Evolutionary conservation across 2,113 vertebrate genomes (phyloP).

Genomic region (Burhinus bistriatus): DNA sequence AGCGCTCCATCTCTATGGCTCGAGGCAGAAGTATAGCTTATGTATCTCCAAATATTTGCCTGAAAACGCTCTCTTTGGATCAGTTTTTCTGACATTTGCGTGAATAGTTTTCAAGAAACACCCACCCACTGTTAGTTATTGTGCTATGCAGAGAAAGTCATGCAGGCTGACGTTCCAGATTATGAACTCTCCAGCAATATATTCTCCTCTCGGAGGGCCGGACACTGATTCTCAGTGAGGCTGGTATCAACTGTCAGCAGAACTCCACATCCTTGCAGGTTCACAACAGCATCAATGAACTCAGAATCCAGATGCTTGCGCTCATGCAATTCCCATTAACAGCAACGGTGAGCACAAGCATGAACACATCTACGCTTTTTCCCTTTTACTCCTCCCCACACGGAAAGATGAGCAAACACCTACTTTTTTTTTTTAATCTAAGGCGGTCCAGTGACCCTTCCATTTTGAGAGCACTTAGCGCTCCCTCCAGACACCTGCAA

Average conservation of each 20-base stretch:
- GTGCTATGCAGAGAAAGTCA: neutral
- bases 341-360: neutral
- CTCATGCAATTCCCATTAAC: neutral
- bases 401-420: neutral
- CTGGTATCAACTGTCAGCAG: neutral
- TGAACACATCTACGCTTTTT: neutral
- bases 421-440: neutral
- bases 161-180: neutral
- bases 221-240: neutral
- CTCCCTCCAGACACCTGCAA: neutral
- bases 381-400: neutral
- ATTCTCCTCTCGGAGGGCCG: neutral
- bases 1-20: neutral
- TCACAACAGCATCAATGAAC: rapidly evolving
- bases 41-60: constrained; percentile 36
- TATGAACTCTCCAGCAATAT: neutral
- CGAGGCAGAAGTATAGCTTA: neutral
- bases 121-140: neutral
- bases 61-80: constrained; percentile 18
- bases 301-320: neutral
- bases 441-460: neutral
- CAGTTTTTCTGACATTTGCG: constrained; percentile 11
- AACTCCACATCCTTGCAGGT: neutral
- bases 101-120: constrained; percentile 3
- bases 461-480: neutral